Base-by-base conservation (phyloP, 2,797 vertebrate species). In the Cryptoblepharus egeriae region DNA sequence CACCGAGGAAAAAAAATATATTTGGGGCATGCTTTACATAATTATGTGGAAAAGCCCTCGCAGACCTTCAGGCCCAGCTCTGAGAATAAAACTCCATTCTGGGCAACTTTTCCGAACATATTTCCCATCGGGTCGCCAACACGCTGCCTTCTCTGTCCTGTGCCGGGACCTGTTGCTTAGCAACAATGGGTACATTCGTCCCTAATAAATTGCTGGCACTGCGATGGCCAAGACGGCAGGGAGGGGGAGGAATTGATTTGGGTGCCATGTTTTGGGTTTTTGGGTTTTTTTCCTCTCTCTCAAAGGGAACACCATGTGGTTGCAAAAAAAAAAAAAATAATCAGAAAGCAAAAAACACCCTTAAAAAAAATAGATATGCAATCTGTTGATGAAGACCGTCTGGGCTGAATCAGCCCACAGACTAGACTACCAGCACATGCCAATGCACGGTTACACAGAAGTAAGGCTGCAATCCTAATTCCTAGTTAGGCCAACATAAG, bases 151-250 rank as follows among this genome's bases (percentile, higher is more conserved):
- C 69, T 77, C 75, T 52, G 87, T 90, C 88, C 91, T 93, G 88
- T 89, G 13, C 80, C 49, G 90, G 92, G 88, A 93, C 93, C 91
- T 94, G 93, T 94, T 94, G 92, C 93, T 93, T 93, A 94, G 93
- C 93, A 93, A 93, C 93, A 90, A 88, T 76, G 75, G 55, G 88
- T 90, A 87, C 88, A 75, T 92, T 89, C 80, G 52, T 91, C 88
- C 90, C 88, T 90, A 93, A 90, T 93, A 93, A 92, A 82, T 93
- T 64, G 72, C 92, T 91, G 88, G 89, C 88, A 86, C 73, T 30
- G 73, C 80, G 75, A 85, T 55, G 63, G 55, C 60, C 69, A 81
- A 81, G 70, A 63, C 63, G 55, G 75, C 63, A 68, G 63, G 82
- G 82, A 75, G 70, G 82, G 76, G 55, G 52, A 74, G 57, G n/a